Percentiles rank a stretch among this genome's conserved stretches.
phyloP scores from a whole-genome alignment of 2,888 invertebrate genomes.

The Eutolmus rufibarbis region DNA sequence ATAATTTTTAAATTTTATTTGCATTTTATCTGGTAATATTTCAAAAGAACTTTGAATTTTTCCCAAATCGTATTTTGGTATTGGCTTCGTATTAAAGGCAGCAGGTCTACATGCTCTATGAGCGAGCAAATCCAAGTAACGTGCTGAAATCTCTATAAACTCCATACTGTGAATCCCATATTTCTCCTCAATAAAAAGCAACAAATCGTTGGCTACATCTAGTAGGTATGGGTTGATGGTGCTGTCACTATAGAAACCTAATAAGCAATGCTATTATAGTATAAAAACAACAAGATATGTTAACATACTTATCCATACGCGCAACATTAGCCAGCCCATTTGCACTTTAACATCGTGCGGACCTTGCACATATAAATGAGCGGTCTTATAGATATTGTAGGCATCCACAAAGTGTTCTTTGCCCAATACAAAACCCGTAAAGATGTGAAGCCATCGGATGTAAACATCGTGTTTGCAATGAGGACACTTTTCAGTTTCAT shows the following conservation, averaged over 20 bases:
- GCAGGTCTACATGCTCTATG: no score
- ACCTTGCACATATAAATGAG: neutral
- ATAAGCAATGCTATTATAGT: neutral
- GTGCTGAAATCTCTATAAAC: neutral
- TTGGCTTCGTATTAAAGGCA: neutral
- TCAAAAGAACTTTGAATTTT: constrained; percentile 29
- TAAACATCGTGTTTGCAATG: neutral
- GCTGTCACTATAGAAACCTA: neutral
- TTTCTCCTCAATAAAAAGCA: neutral
- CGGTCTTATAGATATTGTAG: neutral
- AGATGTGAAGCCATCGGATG: neutral
- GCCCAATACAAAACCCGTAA: neutral
- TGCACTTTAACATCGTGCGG: neutral
- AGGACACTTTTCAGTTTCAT: neutral
- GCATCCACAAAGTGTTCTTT: neutral
- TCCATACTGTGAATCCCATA: neutral
- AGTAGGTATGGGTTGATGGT: neutral
- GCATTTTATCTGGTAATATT: neutral
- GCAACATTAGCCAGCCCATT: neutral
- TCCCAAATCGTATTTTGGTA: neutral
- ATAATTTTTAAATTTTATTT: constrained; percentile 12
- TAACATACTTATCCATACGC: neutral
- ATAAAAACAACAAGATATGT: neutral
- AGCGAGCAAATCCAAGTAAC: constrained; percentile 24
- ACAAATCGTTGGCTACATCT: neutral